Evolutionary conservation across 2,888 invertebrate genomes (phyloP), one percentile per base, ranked within the genome.

Genomic region (Eupithecia inturbata): DNA sequence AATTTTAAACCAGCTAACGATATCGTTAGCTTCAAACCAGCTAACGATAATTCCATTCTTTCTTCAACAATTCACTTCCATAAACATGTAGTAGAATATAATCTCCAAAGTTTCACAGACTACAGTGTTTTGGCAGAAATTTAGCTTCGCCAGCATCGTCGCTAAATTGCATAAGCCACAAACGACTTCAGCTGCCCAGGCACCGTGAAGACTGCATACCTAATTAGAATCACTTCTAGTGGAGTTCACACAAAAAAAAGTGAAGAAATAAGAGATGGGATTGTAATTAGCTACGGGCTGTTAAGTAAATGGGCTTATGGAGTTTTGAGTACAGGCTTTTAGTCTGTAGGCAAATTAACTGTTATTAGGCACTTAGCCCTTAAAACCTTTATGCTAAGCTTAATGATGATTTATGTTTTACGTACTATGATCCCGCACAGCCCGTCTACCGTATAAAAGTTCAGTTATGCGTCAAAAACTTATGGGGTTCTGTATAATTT

Each of bases 161-260:
- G 63, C 63, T 68, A 69, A 70, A 73, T 70, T 69, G 73, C 70
- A 64, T 71, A 63, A 70, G 66, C 74, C 64, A 64, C 77, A 77
- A 73, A 72, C 72, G 72, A 76, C 74, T 68, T 63, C 72, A 67
- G 73, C 70, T 68, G 72, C 68, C 68, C 69, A 73, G 68, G 68
- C 74, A 67, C 70, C 76, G 70, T 77, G 74, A 75, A 75, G 74
- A 73, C 76, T 68, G 74, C 77, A 76, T 76, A 74, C 75, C 75
- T 79, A 77, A 79, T 79, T 77, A 79, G 70, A 78, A 77, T 78
- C 79, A 79, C 75, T 79, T 77, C 72, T 73, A 70, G 57, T 68
- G 45, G 64, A 73, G 71, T 72, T 69, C 60, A 67, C 72, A 69
- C 31, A 67, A 60, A 75, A 76, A 77, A 73, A 57, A 26, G 57